Evolutionary conservation across 2,113 vertebrate genomes (phyloP), one percentile per base, ranked within the genome.

Genomic region (Dissostichus mawsoni): DNA sequence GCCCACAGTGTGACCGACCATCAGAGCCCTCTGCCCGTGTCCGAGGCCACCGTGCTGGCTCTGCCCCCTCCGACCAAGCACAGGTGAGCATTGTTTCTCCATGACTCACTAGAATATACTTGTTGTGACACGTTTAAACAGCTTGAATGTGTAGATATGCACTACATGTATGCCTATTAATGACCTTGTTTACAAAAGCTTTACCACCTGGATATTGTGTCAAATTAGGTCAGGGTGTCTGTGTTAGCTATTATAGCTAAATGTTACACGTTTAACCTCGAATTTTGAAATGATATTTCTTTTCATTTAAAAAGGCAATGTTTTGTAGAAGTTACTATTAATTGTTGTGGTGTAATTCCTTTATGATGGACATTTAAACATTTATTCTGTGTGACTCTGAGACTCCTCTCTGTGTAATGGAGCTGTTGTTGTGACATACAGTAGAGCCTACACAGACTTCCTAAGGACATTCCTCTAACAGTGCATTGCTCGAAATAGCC

Each of bases 1-100:
- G 97, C 95, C 92, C 97, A 96, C 92, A 95, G 93, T 85, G 96
- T 96, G 78, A 95, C 94, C 90, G 95, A 96, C 87, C 94, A 87
- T 53, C 83, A 88, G 66, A 92, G 82, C 93, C 88, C 88, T 29
- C 93, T 97, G 81, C 92, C 84, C 4, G 92, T 89, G 70, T 77
- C 90, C 72, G 92, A 74, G 93, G 90, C 95, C 51, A 93, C 96
- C 69, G 95, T 92, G 16, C 94, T 97, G 86, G 78, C 96, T 0
- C 36, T 92, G 80, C 59, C 95, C 0, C 95, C 0, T 11, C 93
- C 73, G 89, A 74, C 87, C 93, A 91, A 51, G 66, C 92, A 52
- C 88, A 93, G 87, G 95, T 95, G 71, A 85, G 81, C 18, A 0
- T 2, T 14, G 2, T 10, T 56, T 56, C 4, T n/a, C n/a, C 2